Percentiles rank a stretch among this genome's conserved stretches.
Conservation (phyloP, 2,113 vertebrate species). For the Danionella cerebrum region DNA sequence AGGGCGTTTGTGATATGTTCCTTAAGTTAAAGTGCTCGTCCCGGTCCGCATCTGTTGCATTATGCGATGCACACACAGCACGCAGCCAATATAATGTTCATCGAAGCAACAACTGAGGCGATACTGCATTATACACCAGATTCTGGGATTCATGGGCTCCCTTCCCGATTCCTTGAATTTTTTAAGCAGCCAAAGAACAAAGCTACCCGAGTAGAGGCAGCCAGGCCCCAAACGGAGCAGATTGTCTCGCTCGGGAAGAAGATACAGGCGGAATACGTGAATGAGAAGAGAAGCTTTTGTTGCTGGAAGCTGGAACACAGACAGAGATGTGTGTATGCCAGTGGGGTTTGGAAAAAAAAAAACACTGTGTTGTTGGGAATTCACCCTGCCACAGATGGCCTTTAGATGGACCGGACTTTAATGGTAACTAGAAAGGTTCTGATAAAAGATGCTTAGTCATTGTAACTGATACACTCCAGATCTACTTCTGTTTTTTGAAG, state of each 20-base stretch:
- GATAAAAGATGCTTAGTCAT: too few relatives aligned
- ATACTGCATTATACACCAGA: background rate
- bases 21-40: constrained; percentile 56
- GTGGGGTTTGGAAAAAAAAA: background rate
- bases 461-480: too few relatives aligned
- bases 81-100: constrained; percentile 60
- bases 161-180: constrained; percentile 20
- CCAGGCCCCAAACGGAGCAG: constrained; percentile 15
- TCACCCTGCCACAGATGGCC: too few relatives aligned
- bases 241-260: constrained; percentile 14
- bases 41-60: constrained; percentile 64
- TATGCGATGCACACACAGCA: constrained; percentile 60
- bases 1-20: constrained; percentile 57
- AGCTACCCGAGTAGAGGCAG: background rate
- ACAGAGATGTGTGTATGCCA: too few relatives aligned
- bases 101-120: constrained; percentile 44
- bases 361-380: constrained; percentile 12
- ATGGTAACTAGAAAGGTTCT: too few relatives aligned
- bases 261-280: constrained; percentile 24
- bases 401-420: too few relatives aligned
- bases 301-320: background rate
- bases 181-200: constrained; percentile 16
- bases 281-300: constrained; percentile 23
- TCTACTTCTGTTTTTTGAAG: too few relatives aligned
- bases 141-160: constrained; percentile 7